Percentiles rank a stretch among this genome's conserved stretches.
Evolutionary conservation across 2,113 vertebrate species (phyloP).

Genomic region (Lucifuga dentata): DNA sequence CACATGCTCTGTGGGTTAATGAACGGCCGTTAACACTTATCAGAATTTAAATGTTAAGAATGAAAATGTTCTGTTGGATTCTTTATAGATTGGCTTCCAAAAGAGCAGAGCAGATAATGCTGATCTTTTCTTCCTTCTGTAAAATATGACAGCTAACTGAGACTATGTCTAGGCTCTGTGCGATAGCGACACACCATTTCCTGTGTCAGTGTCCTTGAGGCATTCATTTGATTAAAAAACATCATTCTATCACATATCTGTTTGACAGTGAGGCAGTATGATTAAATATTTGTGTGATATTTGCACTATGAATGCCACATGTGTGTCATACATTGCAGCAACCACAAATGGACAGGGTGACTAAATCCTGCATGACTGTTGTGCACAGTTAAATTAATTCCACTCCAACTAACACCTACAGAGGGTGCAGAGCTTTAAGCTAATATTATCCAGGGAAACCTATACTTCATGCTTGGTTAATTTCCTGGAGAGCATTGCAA

Average conservation of each 20-base stretch:
- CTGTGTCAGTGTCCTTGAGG: constrained; percentile 9
- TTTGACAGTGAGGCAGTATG: not conserved
- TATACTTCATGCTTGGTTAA: constrained; percentile 51
- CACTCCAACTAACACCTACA: constrained; percentile 54
- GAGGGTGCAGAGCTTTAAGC: constrained; percentile 40
- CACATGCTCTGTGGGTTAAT: no score
- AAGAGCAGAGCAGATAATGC: not conserved
- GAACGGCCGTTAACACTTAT: not conserved
- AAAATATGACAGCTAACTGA: not conserved
- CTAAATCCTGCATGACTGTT: constrained; percentile 50
- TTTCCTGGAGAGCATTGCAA: constrained; percentile 64
- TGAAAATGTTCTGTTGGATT: constrained; percentile 6
- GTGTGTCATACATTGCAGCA: constrained; percentile 28
- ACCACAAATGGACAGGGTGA: constrained; percentile 28
- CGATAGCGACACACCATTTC: constrained; percentile 4
- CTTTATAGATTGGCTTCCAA: constrained; percentile 1
- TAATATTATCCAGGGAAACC: constrained; percentile 69
- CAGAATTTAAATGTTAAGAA: not conserved
- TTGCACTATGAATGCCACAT: constrained; percentile 37
- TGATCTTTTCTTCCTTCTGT: constrained; percentile 13
- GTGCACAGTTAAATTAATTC: constrained; percentile 59
- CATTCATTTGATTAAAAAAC: no score
- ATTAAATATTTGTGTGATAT: constrained; percentile 31
- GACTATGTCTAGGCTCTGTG: not conserved
- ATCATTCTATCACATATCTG: no score